phyloP scores from a whole-genome alignment of 1,140 invertebrate species.

The Drosophila willistoni region DNA sequence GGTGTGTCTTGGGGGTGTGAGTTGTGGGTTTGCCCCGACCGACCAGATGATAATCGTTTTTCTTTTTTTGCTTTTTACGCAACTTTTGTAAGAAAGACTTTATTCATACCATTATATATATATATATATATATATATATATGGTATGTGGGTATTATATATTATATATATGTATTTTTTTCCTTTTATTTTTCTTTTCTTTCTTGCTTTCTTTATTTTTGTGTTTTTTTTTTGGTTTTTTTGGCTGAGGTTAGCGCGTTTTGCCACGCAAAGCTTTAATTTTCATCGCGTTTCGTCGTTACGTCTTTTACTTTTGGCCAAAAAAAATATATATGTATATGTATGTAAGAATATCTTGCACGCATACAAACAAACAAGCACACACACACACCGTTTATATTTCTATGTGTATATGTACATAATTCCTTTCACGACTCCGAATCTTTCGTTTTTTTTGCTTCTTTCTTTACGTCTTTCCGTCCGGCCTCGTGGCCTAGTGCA shows the following conservation, averaged over 20 bases:
- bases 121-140: neutral
- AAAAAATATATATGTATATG: neutral
- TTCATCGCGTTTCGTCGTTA: slow-evolving; percentile 69
- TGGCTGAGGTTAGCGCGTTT: slow-evolving; percentile 57
- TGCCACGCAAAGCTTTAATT: slow-evolving; percentile 81
- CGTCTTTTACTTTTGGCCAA: slow-evolving; percentile 22
- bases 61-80: slow-evolving; percentile 51
- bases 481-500: slow-evolving; percentile 46
- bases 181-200: slow-evolving; percentile 23
- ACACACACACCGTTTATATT: neutral
- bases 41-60: slow-evolving; percentile 72
- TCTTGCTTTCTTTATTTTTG: slow-evolving; percentile 28
- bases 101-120: slow-evolving; percentile 6
- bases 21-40: neutral
- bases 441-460: neutral
- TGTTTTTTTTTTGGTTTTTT: slow-evolving; percentile 30
- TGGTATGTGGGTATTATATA: slow-evolving; percentile 9
- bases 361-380: neutral
- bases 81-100: slow-evolving; percentile 21
- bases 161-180: slow-evolving; percentile 22
- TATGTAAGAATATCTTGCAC: neutral
- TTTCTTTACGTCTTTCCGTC: slow-evolving; percentile 24
- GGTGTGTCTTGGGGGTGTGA: neutral
- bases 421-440: slow-evolving; percentile 8
- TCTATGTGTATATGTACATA: slow-evolving; percentile 1